phyloP scores from a whole-genome alignment of 2,888 invertebrate genomes.

The Catocala nupta region DNA sequence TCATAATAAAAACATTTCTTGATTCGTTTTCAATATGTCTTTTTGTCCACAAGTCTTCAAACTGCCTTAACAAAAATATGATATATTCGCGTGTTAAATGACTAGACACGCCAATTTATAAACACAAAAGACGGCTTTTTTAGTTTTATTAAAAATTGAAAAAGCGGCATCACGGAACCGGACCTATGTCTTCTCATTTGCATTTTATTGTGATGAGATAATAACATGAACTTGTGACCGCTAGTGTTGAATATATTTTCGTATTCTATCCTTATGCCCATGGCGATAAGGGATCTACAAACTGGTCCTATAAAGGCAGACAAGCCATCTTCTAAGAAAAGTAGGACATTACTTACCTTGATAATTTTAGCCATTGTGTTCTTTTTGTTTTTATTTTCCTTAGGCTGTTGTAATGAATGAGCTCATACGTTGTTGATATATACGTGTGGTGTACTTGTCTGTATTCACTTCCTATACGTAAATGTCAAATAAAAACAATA shows the following conservation, averaged over 20 bases:
- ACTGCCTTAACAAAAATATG: neutral
- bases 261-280: slow-evolving; percentile 20
- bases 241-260: slow-evolving; percentile 10
- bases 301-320: slow-evolving; percentile 31
- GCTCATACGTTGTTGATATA: neutral
- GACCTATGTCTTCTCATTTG: slow-evolving; percentile 28
- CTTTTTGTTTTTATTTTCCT: neutral
- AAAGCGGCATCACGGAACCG: slow-evolving; percentile 27
- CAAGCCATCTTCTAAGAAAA: slow-evolving; percentile 8
- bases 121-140: neutral
- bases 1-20: neutral
- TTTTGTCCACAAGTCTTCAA: neutral
- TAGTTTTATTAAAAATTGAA: slow-evolving; percentile 13
- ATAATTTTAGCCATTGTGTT: neutral
- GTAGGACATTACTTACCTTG: neutral
- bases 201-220: slow-evolving; percentile 30
- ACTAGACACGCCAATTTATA: slow-evolving; percentile 4
- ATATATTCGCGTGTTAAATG: neutral
- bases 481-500: neutral
- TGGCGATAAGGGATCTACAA: slow-evolving; percentile 23
- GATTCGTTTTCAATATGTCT: neutral
- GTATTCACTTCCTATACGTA: neutral
- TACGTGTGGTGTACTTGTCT: too few species aligned
- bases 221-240: slow-evolving; percentile 28
- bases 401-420: neutral